Conservation (phyloP, 2,797 vertebrate species). For the Spheniscus humboldti region DNA sequence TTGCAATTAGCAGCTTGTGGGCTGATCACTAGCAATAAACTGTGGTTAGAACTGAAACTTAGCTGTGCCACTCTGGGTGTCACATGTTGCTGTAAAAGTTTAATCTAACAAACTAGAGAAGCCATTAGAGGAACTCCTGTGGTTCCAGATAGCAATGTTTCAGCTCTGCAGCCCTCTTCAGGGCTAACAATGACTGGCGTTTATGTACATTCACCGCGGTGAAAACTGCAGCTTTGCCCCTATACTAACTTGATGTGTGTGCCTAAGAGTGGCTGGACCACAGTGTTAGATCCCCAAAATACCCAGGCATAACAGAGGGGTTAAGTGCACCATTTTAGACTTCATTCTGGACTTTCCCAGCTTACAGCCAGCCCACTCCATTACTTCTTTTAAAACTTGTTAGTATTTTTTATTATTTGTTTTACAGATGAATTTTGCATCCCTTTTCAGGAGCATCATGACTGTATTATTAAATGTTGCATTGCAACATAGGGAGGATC, state of each 20-base stretch:
- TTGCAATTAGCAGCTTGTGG: neutral
- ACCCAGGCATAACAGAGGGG: neutral
- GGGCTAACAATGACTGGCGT: neutral
- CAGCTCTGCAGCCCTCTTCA: slow-evolving; percentile 3
- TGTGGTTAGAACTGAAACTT: neutral
- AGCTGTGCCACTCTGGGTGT: neutral
- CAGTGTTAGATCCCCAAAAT: neutral
- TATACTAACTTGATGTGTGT: neutral
- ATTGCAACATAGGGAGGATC: neutral
- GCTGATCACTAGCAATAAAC: neutral
- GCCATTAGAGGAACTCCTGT: neutral
- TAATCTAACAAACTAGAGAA: neutral
- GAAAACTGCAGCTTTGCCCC: neutral
- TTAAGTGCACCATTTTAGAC: neutral
- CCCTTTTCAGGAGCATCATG: neutral
- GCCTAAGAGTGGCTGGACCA: neutral
- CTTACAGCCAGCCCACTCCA: neutral
- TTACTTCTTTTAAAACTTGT: neutral
- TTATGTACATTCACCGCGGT: neutral
- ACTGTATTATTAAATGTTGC: neutral
- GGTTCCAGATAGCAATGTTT: neutral
- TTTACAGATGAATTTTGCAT: neutral
- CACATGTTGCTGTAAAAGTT: neutral
- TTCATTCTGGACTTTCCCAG: neutral
- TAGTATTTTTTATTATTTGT: neutral